phyloP scores from a whole-genome alignment of 1,140 invertebrate species.

The Marisa cornuarietis region DNA sequence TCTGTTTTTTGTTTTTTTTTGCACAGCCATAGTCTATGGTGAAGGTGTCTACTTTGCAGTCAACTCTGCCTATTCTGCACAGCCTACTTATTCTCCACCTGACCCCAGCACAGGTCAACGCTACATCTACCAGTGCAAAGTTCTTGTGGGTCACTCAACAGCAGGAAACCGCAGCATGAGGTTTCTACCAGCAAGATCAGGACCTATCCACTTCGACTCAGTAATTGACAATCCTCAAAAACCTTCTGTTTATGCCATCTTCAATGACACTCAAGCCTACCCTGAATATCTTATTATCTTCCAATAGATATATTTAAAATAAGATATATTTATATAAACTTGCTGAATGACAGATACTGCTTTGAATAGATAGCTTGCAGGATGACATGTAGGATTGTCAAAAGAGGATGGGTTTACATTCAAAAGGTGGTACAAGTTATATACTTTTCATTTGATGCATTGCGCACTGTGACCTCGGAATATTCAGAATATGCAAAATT shows the following conservation, averaged over 20 bases:
- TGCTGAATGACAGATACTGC: background rate
- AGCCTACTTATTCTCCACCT: slow-evolving; percentile 23
- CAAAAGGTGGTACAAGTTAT: too few species aligned
- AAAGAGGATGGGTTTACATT: too few species aligned
- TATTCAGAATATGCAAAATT: too few species aligned
- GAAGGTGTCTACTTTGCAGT: slow-evolving; percentile 50
- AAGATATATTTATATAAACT: too few species aligned
- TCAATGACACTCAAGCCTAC: slow-evolving; percentile 47
- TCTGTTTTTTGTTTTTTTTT: slow-evolving; percentile 1
- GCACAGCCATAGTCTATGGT: slow-evolving; percentile 36
- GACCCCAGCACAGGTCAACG: background rate
- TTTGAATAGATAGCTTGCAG: too few species aligned
- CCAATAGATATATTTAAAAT: background rate
- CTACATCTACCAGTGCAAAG: slow-evolving; percentile 15
- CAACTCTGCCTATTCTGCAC: background rate
- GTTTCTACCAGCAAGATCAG: slow-evolving; percentile 1
- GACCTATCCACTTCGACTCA: slow-evolving; percentile 33
- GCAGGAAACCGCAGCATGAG: background rate
- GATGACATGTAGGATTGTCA: too few species aligned
- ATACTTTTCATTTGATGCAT: too few species aligned
- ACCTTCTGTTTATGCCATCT: slow-evolving; percentile 34
- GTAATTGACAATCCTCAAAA: slow-evolving; percentile 1
- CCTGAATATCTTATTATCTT: slow-evolving; percentile 39
- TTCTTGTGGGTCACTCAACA: slow-evolving; percentile 22
- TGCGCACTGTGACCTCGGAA: too few species aligned